Conservation (phyloP, 2,797 vertebrate genomes). For the Zalophus californianus region DNA sequence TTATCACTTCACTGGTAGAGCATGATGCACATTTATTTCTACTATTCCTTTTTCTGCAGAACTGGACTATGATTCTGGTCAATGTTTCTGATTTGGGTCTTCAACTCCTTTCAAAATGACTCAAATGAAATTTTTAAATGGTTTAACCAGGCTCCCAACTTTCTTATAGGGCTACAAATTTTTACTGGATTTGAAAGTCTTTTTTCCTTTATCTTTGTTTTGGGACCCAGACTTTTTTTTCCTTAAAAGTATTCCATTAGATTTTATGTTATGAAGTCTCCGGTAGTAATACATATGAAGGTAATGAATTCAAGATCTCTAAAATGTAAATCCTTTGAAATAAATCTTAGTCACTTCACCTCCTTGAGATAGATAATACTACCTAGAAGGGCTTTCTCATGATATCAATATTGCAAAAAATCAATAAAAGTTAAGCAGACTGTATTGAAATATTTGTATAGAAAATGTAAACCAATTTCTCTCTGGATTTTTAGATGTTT, state of each 20-base stretch:
- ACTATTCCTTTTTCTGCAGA: background rate
- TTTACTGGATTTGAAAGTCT: background rate
- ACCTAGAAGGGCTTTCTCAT: background rate
- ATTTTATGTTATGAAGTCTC: background rate
- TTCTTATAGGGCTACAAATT: background rate
- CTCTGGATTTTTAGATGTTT: background rate
- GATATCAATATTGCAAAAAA: background rate
- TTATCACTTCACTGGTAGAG: background rate
- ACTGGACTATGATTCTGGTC: background rate
- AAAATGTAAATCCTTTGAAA: conserved; percentile 41
- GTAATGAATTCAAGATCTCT: background rate
- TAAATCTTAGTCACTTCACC: background rate
- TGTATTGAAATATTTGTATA: conserved; percentile 3
- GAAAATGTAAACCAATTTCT: background rate
- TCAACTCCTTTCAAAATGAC: background rate
- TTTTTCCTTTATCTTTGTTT: background rate
- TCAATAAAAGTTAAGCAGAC: conserved; percentile 35
- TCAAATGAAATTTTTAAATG: background rate
- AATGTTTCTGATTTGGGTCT: background rate
- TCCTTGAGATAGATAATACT: background rate
- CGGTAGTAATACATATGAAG: background rate
- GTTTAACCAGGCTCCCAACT: background rate
- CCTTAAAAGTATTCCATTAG: background rate
- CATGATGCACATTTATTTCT: background rate
- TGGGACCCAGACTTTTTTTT: background rate